Evolutionary conservation across 2,888 invertebrate genomes (phyloP), one percentile per base, ranked within the genome.

Genomic region (Papilio demoleus): DNA sequence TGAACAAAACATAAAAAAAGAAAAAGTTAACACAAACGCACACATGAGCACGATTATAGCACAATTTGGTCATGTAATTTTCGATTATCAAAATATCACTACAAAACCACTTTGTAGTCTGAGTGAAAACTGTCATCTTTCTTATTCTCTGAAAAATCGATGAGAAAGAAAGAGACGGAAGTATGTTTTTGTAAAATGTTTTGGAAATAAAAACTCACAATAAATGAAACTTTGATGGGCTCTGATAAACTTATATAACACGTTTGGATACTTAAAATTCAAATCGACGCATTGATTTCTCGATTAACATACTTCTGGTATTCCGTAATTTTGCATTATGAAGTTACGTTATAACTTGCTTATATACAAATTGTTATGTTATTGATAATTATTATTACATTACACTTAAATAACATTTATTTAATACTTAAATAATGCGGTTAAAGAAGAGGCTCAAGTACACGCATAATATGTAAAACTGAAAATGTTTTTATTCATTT

Each of bases 251-350:
- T 53, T 27, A 53, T 27, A n/a, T 53, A 27, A 53, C n/a, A n/a
- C 27, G 27, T 53, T 53, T 45, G 40, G 19, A 45, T 45, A 19
- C 42, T 17, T 53, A n/a, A 4, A n/a, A 50, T 50, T 50, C 5
- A 24, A 50, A 50, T 50, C 47, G 47, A 24, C 24, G 24, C 24
- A 53, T 53, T 50, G 50, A 24, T 50, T 53, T 27, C n/a, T 53
- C 53, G 53, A 53, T 53, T 53, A 53, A 53, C 50, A 50, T 50
- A 50, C 53, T 53, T 53, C 53, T 53, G 53, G n/a, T 53, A n/a
- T 53, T 53, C 27, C 27, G 53, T 53, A 53, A 53, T 53, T 53
- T 53, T 27, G 24, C 27, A 27, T 53, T n/a, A 53, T 53, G 14
- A 53, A 27, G 3, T 53, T 53, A 53, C 53, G 53, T 53, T 53